Base-by-base conservation (phyloP, 2,797 vertebrate species). In the Sus cebifrons region DNA sequence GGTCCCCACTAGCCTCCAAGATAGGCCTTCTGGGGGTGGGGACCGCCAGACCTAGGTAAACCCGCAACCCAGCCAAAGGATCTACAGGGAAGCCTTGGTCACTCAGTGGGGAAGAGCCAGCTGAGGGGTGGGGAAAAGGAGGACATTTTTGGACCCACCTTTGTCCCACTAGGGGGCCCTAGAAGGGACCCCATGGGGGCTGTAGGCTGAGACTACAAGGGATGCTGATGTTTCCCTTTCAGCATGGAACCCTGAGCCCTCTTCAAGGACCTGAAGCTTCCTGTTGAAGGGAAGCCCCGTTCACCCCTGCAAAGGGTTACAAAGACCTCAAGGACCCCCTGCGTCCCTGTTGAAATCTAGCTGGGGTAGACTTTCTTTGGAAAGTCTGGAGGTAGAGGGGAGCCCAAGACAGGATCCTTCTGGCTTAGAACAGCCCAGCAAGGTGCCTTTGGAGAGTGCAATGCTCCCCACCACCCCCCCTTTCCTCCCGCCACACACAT, bases 91-190 rank as follows among this genome's bases (percentile, higher is more conserved):
- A 36, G n/a, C 21, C 36, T 74, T 92, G 88, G 70, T 11, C 75
- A 74, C 68, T 86, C 9, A 2, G 27, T 54, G n/a, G 16, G 54
- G n/a, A 88, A 75, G 52, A 11, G 54, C 17, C 68, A 73, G 27
- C 52, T 40, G 29, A 68, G n/a, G 36, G 54, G 67, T 4, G 23
- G 21, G 60, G 49, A 58, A 84, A 54, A 4, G 11, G 73, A 84
- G 36, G 18, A 21, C 23, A 32, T 52, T 79, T 85, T 29, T 18
- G 8, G 32, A 40, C 23, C 6, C 4, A 62, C n/a, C 18, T 60
- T 36, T 73, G n/a, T 62, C 91, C 93, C 94, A 85, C 58, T 94
- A 74, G 67, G 74, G 79, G 74, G 75, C 85, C 78, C 78, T 81
- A 83, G 68, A 60, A 78, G 17, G 32, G 75, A 74, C 27, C 27